Evolutionary conservation across 2,888 invertebrate genomes (phyloP), one percentile per base, ranked within the genome.

Genomic region (Orgyia antiqua): DNA sequence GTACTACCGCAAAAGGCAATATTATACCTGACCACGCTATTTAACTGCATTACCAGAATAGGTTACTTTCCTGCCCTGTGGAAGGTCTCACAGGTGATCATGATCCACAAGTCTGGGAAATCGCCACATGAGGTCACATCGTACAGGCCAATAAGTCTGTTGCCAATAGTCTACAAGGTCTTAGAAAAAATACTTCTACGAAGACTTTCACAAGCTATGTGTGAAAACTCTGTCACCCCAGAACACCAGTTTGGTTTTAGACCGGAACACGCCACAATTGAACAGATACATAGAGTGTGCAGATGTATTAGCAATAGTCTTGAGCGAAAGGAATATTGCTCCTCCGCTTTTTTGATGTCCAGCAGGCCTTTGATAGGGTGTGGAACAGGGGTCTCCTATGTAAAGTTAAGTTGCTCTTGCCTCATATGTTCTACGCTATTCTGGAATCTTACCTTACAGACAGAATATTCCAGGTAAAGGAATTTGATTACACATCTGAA

Each of bases 201-300:
- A 2, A 18, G 27, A 12, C 10, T 27, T 5, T 4, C 9, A 3
- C 2, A 11, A 12, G 19, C 12, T 11, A 11, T 27, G 6, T 20
- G 4, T 21, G n/a, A n/a, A n/a, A n/a, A n/a, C n/a, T n/a, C n/a
- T n/a, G n/a, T n/a, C n/a, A n/a, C n/a, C n/a, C n/a, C 21, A 4
- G 13, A 20, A 2, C 28, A 20, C 13, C 20, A 20, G 4, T 28
- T 28, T 21, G 28, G 28, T 9, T 28, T 18, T 8, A 9, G 28
- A 8, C 3, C 7, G 13, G 20, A 28, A 28, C 21, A 28, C 6
- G 21, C 28, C 12, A 28, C 33, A 10, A 13, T 18, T 2, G 12
- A 25, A 11, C 19, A 27, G 12, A 19, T 27, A 2, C 27, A 27
- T 8, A 27, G 19, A 12, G 11, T 27, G 8, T 15, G 26, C 17